Conservation (phyloP, 2,888 invertebrate genomes). For the Emmelina monodactyla region DNA sequence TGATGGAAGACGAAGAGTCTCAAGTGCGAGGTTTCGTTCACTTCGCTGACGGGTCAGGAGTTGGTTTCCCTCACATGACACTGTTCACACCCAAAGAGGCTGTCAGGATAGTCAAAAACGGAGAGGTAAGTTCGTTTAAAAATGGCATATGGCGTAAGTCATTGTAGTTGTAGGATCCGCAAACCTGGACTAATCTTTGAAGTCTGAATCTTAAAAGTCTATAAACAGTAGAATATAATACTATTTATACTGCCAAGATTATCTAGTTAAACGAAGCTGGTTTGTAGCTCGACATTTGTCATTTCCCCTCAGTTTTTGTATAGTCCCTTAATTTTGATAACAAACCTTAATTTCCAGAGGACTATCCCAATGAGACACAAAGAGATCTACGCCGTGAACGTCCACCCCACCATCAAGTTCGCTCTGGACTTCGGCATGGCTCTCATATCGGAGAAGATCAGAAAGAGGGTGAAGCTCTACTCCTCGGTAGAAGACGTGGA, state of each 20-base stretch:
- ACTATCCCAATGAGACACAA: conserved; percentile 83
- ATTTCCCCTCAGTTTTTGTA: no score
- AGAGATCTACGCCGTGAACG: conserved; percentile 78
- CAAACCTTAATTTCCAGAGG: conserved; percentile 66
- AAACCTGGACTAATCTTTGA: no score
- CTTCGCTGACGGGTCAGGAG: conserved; percentile 77
- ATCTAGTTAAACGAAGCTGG: no score
- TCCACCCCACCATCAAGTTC: conserved; percentile 77
- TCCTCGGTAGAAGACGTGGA: conserved; percentile 68
- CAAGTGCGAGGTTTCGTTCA: conserved; percentile 83
- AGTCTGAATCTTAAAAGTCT: no score
- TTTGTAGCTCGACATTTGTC: no score
- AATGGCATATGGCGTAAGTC: no score
- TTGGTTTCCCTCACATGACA: conserved; percentile 78
- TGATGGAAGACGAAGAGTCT: conserved; percentile 83
- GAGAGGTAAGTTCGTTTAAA: conserved; percentile 74
- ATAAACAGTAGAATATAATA: no score
- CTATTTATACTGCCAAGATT: no score
- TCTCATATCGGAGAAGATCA: conserved; percentile 79
- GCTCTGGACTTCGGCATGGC: conserved; percentile 80
- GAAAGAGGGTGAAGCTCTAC: conserved; percentile 72
- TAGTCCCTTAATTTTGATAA: no score
- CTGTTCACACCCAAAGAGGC: conserved; percentile 81
- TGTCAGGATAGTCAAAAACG: conserved; percentile 81
- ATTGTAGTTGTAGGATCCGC: no score